Conservation (phyloP, 2,797 vertebrate genomes). For the Sebastiscus tertius region DNA sequence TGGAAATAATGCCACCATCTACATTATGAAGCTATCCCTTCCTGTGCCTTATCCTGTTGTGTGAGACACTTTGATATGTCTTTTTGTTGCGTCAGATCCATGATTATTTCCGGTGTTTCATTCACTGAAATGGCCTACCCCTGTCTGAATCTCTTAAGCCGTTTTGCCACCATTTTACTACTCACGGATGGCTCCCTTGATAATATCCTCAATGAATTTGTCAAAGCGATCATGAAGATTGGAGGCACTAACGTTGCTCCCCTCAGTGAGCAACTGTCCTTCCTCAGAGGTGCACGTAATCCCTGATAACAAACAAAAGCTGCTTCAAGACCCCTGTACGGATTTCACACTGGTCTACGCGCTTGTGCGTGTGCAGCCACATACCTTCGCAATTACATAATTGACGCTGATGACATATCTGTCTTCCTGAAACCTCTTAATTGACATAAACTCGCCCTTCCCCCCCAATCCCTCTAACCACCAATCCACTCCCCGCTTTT, state of each 20-base stretch:
- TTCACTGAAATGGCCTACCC: background rate
- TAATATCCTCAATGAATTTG: conserved; percentile 1
- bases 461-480: background rate
- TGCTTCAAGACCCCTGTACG: background rate
- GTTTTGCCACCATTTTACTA: background rate
- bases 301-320: background rate
- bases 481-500: background rate
- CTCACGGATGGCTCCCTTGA: background rate
- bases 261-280: background rate
- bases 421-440: background rate
- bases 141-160: background rate
- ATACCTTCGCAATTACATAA: background rate
- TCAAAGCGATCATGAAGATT: background rate
- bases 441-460: background rate
- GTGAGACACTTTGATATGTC: background rate
- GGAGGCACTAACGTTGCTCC: background rate
- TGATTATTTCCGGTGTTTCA: background rate
- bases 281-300: background rate
- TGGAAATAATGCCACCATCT: background rate
- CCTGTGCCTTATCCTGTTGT: background rate
- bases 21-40: background rate
- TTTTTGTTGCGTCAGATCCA: background rate
- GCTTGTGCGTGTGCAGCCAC: background rate
- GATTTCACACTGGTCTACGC: background rate
- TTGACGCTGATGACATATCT: background rate